These are phyloP conservation scores for Chionomys nivalis DNA, from an alignment of 2,113 vertebrate species.

Conservation along the genomic window DNA sequence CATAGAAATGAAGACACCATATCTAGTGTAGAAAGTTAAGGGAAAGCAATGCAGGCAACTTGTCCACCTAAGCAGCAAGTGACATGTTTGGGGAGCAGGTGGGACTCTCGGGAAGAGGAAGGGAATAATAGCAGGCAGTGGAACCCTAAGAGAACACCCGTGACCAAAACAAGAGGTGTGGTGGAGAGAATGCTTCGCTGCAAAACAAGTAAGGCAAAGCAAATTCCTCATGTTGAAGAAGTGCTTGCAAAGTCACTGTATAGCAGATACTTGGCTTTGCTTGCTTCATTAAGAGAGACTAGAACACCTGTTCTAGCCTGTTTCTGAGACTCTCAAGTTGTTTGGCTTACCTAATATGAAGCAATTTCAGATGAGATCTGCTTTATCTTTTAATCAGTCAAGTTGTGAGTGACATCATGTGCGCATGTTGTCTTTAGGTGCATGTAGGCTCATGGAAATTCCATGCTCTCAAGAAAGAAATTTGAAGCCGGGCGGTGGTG, in stretches of 20 bases:
- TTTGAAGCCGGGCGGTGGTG: too few species aligned
- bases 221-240: not conserved
- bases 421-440: not conserved
- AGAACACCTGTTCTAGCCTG: not conserved
- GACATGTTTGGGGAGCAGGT: not conserved
- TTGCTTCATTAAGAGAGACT: not conserved
- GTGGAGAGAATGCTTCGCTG: not conserved
- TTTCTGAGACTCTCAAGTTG: not conserved
- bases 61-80: not conserved
- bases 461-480: not conserved
- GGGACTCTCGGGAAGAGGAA: not conserved
- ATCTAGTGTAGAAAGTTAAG: not conserved
- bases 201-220: not conserved
- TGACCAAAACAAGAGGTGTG: not conserved
- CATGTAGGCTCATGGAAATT: not conserved
- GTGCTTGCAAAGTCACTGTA: too few species aligned
- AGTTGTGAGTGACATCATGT: not conserved
- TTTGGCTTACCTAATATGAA: not conserved
- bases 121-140: not conserved
- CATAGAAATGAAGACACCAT: not conserved
- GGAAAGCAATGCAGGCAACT: not conserved
- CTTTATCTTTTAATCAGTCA: not conserved
- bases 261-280: not conserved
- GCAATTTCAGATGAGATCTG: conserved; percentile 39
- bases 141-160: not conserved